phyloP scores from a whole-genome alignment of 2,888 invertebrate genomes.

The Frankliniella intonsa region DNA sequence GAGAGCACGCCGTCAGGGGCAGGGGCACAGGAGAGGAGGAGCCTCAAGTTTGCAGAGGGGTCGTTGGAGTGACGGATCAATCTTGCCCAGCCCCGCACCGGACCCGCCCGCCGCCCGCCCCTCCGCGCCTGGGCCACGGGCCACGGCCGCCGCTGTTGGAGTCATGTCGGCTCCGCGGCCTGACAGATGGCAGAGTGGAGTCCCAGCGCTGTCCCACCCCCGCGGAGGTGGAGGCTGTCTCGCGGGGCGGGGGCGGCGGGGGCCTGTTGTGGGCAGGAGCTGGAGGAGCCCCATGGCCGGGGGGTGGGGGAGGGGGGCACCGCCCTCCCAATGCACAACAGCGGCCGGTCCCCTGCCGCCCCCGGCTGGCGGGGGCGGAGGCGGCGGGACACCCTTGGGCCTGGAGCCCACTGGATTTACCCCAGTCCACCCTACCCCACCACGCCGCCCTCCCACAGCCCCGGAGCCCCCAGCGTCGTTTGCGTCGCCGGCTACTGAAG shows the following conservation, averaged over 20 bases:
- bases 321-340: constrained; percentile 8
- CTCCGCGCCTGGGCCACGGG: constrained; percentile 9
- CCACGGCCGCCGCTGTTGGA: background rate
- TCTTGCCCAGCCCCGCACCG: background rate
- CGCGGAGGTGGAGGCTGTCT: background rate
- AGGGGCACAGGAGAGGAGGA: too few relatives aligned
- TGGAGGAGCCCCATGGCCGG: background rate
- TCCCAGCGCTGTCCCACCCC: background rate
- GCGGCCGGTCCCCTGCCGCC: background rate
- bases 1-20: constrained; percentile 32
- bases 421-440: background rate
- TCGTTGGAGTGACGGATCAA: too few relatives aligned
- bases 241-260: background rate
- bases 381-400: background rate
- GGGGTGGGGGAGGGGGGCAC: background rate
- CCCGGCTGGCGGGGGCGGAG: background rate
- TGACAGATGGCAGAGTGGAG: constrained; percentile 13
- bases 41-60: too few relatives aligned
- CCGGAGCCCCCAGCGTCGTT: constrained; percentile 25
- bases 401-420: background rate
- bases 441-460: background rate
- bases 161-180: background rate
- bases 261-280: background rate
- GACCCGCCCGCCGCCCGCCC: background rate
- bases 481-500: constrained; percentile 9